Conservation (phyloP, 2,888 invertebrate genomes). For the Drosophila pseudotalamancana region DNA sequence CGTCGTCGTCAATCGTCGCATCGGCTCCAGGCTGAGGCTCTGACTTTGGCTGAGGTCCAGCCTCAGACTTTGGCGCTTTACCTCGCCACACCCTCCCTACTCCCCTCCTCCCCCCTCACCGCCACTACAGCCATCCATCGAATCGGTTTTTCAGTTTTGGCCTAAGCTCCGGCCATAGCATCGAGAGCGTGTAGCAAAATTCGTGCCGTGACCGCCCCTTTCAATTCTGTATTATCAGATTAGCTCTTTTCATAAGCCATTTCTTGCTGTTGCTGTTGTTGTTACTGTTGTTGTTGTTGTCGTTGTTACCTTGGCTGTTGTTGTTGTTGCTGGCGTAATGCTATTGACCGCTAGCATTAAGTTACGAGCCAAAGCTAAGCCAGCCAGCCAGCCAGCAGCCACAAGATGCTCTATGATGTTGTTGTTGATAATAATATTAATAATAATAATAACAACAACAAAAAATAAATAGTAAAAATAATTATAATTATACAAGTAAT, state of each 20-base stretch:
- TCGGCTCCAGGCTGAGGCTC: slow-evolving; percentile 23
- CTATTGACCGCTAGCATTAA: slow-evolving; percentile 73
- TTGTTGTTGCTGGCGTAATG: slow-evolving; percentile 47
- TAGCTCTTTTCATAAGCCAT: slow-evolving; percentile 71
- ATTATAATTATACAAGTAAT: not conserved
- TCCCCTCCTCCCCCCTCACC: too few relatives aligned
- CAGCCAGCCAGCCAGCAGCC: slow-evolving; percentile 16
- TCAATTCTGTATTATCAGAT: slow-evolving; percentile 81
- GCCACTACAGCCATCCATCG: too few relatives aligned
- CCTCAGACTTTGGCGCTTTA: not conserved
- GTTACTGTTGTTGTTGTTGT: slow-evolving; percentile 33
- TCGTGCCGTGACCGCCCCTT: slow-evolving; percentile 82
- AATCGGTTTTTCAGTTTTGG: slow-evolving; percentile 4
- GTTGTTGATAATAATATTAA: slow-evolving; percentile 43
- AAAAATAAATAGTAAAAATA: not conserved
- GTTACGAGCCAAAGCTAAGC: slow-evolving; percentile 52
- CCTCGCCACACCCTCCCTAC: too few relatives aligned
- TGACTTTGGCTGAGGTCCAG: not conserved
- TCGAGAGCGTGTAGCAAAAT: slow-evolving; percentile 73
- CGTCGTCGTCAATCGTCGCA: slow-evolving; percentile 48
- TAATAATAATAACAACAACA: not conserved
- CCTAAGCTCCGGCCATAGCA: slow-evolving; percentile 52
- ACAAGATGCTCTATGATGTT: slow-evolving; percentile 42
- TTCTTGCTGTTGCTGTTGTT: slow-evolving; percentile 50
- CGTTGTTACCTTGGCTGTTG: slow-evolving; percentile 27